phyloP scores from a whole-genome alignment of 2,888 invertebrate species.

The Ametastegia equiseti region DNA sequence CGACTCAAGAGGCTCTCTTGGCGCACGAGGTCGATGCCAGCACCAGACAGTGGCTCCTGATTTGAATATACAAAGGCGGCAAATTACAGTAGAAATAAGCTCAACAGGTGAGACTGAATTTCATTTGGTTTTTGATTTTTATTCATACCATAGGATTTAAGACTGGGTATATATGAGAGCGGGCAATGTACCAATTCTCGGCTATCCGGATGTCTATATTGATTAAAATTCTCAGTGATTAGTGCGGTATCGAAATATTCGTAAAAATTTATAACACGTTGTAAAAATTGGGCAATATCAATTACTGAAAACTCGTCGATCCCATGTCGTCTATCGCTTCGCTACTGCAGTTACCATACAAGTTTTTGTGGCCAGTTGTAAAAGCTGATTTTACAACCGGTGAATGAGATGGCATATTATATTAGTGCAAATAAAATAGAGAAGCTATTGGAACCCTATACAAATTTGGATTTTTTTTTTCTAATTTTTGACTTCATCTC shows the following conservation, averaged over 20 bases:
- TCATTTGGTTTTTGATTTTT: background rate
- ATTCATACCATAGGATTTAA: background rate
- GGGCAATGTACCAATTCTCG: background rate
- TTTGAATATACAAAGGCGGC: conserved; percentile 22
- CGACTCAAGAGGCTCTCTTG: conserved; percentile 9
- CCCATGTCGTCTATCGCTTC: background rate
- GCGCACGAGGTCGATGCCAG: background rate
- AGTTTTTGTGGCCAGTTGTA: background rate
- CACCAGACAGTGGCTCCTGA: background rate
- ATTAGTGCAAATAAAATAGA: background rate
- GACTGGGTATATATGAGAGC: background rate
- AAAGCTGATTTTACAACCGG: background rate
- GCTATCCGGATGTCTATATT: background rate
- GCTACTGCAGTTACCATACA: background rate
- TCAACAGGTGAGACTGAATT: conserved; percentile 31
- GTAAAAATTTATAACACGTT: background rate
- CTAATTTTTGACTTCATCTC: background rate
- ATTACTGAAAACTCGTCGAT: background rate
- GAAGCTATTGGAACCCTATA: background rate
- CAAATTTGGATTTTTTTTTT: background rate
- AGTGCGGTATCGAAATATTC: background rate
- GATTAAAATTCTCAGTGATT: background rate
- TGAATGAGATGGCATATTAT: background rate
- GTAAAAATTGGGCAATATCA: background rate
- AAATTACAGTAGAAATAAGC: background rate